Conservation (phyloP, 1,140 invertebrate species). For the Dufourea novaeangliae region DNA sequence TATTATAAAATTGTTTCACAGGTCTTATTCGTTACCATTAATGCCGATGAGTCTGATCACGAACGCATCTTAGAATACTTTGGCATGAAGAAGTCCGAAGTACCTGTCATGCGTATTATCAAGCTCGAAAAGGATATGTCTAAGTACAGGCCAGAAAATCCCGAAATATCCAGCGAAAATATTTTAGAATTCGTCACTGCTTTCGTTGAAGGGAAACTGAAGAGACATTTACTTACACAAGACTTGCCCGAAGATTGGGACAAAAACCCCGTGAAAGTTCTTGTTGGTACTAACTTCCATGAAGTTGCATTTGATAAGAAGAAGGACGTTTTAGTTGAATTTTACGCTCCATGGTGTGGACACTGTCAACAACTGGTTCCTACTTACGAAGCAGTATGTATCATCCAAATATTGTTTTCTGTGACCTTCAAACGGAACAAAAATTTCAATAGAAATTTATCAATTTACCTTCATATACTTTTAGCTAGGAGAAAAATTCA, state of each 20-base stretch:
- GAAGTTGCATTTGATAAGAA: conserved; percentile 93
- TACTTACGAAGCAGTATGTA: conserved; percentile 91
- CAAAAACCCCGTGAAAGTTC: conserved; percentile 95
- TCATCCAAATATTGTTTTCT: not conserved
- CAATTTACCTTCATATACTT: conserved; percentile 43
- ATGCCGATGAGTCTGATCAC: conserved; percentile 97
- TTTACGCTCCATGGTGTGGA: conserved; percentile 98
- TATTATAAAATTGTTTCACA: conserved; percentile 66
- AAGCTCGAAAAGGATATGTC: conserved; percentile 98
- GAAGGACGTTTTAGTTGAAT: conserved; percentile 98
- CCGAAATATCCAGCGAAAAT: conserved; percentile 89
- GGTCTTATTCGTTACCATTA: conserved; percentile 96
- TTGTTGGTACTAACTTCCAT: conserved; percentile 98
- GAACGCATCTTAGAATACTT: conserved; percentile 99
- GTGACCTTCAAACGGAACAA: too few species aligned
- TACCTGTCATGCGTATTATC: conserved; percentile 96
- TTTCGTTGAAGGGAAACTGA: conserved; percentile 96
- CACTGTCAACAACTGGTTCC: conserved; percentile 98
- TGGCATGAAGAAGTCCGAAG: conserved; percentile 96
- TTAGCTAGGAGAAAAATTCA: conserved; percentile 92
- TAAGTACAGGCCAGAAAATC: conserved; percentile 96
- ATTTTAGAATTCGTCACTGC: conserved; percentile 92
- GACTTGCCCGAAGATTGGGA: conserved; percentile 99
- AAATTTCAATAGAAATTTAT: not conserved
- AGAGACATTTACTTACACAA: conserved; percentile 96